Conservation (phyloP, 2,888 invertebrate genomes). For the Drosophila anomalata region DNA sequence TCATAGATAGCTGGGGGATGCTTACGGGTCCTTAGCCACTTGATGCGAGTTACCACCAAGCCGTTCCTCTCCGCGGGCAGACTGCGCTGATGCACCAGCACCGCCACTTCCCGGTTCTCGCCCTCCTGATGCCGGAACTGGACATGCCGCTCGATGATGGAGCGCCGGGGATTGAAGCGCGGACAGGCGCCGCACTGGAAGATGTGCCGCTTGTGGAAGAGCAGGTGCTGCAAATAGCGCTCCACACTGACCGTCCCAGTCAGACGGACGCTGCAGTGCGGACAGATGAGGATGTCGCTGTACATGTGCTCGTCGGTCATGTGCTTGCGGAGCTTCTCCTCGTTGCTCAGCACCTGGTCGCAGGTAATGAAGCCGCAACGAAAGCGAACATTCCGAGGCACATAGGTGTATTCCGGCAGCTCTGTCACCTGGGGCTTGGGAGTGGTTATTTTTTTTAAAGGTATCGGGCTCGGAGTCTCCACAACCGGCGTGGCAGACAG, state of each 20-base stretch:
- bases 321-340: conserved; percentile 44
- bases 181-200: conserved; percentile 90
- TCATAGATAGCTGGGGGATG: neutral
- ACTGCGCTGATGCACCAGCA: conserved; percentile 62
- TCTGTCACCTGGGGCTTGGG: neutral
- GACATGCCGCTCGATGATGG: conserved; percentile 88
- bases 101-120: conserved; percentile 43
- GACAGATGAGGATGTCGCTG: conserved; percentile 12
- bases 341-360: neutral
- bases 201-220: conserved; percentile 89
- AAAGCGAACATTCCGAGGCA: conserved; percentile 86
- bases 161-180: conserved; percentile 87
- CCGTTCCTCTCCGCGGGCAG: neutral
- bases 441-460: neutral
- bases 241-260: neutral
- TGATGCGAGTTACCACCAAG: conserved; percentile 10
- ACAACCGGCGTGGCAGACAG: neutral
- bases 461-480: neutral
- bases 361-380: conserved; percentile 87
- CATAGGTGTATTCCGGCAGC: conserved; percentile 70
- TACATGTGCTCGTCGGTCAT: conserved; percentile 29
- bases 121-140: conserved; percentile 85
- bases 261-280: conserved; percentile 28
- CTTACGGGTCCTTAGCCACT: conserved; percentile 53
- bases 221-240: conserved; percentile 88